Percentiles rank a stretch among this genome's conserved stretches.
phyloP scores from a whole-genome alignment of 2,797 vertebrate species.

The Allobates femoralis region DNA sequence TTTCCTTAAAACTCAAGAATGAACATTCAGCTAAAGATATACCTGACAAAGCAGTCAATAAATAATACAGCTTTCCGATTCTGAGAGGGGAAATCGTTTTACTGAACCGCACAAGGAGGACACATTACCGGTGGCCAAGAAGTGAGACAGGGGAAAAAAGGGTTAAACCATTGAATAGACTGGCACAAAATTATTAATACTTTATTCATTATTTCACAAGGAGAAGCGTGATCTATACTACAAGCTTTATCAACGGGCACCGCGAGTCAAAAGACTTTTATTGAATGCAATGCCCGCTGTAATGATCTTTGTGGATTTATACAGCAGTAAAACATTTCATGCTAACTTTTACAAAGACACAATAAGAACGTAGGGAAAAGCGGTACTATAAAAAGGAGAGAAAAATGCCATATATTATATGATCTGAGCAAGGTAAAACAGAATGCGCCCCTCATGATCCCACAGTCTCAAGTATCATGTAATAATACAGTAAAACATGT shows the following conservation, averaged over 20 bases:
- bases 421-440: background rate
- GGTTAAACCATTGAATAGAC: background rate
- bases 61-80: constrained; percentile 8
- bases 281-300: constrained; percentile 7
- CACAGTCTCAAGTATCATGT: background rate
- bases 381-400: background rate
- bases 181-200: constrained; percentile 6
- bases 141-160: background rate
- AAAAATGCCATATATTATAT: background rate
- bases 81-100: background rate
- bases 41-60: constrained; percentile 53
- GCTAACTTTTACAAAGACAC: constrained; percentile 15
- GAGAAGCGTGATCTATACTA: constrained; percentile 3
- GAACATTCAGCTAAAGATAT: constrained; percentile 59
- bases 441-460: background rate
- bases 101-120: background rate
- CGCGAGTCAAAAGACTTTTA: background rate
- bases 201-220: constrained; percentile 10
- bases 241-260: constrained; percentile 8
- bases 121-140: background rate
- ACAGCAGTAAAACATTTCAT: constrained; percentile 35
- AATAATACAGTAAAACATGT: background rate
- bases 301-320: constrained; percentile 38
- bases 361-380: background rate
- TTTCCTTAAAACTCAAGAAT: constrained; percentile 54